Percentiles rank a stretch among this genome's conserved stretches.
phyloP scores from a whole-genome alignment of 2,888 invertebrate genomes.

The Drosophila subsilvestris region DNA sequence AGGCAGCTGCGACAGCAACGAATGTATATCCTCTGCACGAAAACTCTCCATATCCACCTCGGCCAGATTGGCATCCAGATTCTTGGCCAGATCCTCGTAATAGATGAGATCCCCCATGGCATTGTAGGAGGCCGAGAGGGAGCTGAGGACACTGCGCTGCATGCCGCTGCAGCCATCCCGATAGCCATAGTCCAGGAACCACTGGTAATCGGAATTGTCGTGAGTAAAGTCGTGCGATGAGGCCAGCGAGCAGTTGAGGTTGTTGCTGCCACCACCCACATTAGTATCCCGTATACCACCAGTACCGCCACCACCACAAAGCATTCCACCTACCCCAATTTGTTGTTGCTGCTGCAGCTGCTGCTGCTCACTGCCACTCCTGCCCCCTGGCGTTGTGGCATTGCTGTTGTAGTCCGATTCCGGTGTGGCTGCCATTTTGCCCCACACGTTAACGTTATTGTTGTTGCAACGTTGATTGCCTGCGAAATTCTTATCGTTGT shows the following conservation, averaged over 20 bases:
- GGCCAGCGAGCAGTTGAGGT: conserved; percentile 84
- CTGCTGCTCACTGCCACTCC: conserved; percentile 58
- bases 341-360: conserved; percentile 61
- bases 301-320: conserved; percentile 65
- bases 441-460: conserved; percentile 43
- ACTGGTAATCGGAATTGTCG: conserved; percentile 96
- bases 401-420: conserved; percentile 84
- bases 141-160: conserved; percentile 92
- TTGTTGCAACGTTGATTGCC: conserved; percentile 29
- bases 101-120: conserved; percentile 88
- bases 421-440: conserved; percentile 74
- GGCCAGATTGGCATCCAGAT: conserved; percentile 96
- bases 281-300: conserved; percentile 63
- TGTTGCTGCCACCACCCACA: conserved; percentile 67
- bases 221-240: conserved; percentile 88
- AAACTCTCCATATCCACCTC: conserved; percentile 98
- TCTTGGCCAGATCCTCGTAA: conserved; percentile 93
- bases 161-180: conserved; percentile 88
- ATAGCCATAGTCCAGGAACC: conserved; percentile 95
- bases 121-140: conserved; percentile 92
- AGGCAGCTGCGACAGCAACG: conserved; percentile 91
- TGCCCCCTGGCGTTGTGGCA: conserved; percentile 82
- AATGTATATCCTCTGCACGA: conserved; percentile 95
- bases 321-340: conserved; percentile 75
- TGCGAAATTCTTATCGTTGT: conserved; percentile 49